phyloP scores from a whole-genome alignment of 2,888 invertebrate species.

The Scelioninae gen. 2 region DNA sequence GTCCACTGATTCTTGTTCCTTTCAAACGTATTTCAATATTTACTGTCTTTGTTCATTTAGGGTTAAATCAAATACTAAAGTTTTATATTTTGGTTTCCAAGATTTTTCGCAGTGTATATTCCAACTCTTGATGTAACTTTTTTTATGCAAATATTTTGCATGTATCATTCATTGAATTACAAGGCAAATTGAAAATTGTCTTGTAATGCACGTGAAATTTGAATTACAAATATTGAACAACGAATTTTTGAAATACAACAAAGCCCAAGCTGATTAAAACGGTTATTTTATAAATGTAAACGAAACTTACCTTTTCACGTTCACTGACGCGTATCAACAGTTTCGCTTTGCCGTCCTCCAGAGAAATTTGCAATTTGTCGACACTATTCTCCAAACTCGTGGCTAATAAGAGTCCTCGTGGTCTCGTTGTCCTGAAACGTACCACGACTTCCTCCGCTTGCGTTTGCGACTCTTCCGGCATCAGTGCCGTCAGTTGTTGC shows the following conservation, averaged over 20 bases:
- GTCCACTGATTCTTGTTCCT: too few relatives aligned
- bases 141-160: slow-evolving; percentile 10
- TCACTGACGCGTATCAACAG: slow-evolving; percentile 89
- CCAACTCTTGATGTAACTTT: too few relatives aligned
- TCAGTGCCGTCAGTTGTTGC: slow-evolving; percentile 87
- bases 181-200: too few relatives aligned
- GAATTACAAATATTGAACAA: slow-evolving; percentile 29
- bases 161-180: too few relatives aligned
- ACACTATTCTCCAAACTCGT: slow-evolving; percentile 87
- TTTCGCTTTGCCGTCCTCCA: slow-evolving; percentile 89
- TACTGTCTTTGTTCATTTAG: too few relatives aligned
- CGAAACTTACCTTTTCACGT: slow-evolving; percentile 83
- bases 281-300: slow-evolving; percentile 36
- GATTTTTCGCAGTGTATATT: too few relatives aligned
- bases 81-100: too few relatives aligned
- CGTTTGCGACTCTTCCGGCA: slow-evolving; percentile 85
- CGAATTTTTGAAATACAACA: too few relatives aligned
- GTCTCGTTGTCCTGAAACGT: slow-evolving; percentile 88
- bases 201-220: too few relatives aligned
- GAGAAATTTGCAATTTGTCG: slow-evolving; percentile 89
- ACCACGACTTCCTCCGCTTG: slow-evolving; percentile 93
- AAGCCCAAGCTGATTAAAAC: too few relatives aligned
- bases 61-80: too few relatives aligned
- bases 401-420: slow-evolving; percentile 85
- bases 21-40: too few relatives aligned